Evolutionary conservation across 2,888 invertebrate species (phyloP).

Genomic region (Corbicula japonica): DNA sequence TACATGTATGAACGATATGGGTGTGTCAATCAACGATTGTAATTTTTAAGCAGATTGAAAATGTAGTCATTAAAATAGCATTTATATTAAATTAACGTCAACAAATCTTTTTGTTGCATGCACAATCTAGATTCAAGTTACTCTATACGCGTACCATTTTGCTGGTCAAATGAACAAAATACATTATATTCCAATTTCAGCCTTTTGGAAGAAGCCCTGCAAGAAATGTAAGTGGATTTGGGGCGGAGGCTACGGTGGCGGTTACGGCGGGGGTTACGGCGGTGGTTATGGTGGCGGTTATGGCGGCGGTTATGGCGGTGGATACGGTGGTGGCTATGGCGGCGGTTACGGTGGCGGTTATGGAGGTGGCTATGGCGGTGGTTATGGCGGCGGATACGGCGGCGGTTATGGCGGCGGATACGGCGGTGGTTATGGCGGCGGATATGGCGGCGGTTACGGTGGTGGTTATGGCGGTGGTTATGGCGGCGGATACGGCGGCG

Average conservation of each 20-base stretch:
- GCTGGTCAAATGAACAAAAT: too few relatives aligned
- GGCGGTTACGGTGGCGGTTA: slow-evolving; percentile 8
- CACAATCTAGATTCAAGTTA: too few relatives aligned
- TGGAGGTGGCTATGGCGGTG: slow-evolving; percentile 7
- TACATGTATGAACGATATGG: too few relatives aligned
- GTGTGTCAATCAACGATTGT: too few relatives aligned
- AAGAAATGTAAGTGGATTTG: too few relatives aligned
- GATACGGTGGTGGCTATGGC: slow-evolving; percentile 9
- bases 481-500: background rate
- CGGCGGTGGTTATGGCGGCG: background rate
- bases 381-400: slow-evolving; percentile 5
- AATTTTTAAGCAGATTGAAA: too few relatives aligned
- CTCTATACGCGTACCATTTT: too few relatives aligned
- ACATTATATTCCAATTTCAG: too few relatives aligned
- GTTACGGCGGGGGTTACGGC: background rate
- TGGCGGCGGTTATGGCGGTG: background rate
- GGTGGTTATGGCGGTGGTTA: background rate
- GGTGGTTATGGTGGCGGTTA: background rate
- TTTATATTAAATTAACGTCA: too few relatives aligned
- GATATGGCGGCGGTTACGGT: background rate
- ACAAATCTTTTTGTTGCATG: too few relatives aligned
- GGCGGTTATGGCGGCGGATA: background rate
- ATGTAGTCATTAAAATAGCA: too few relatives aligned
- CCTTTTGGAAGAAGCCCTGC: too few relatives aligned
- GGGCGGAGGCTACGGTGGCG: slow-evolving; percentile 11